Base-by-base conservation (phyloP, 2,888 invertebrate genomes). In the Dorcus parallelipipedus region DNA sequence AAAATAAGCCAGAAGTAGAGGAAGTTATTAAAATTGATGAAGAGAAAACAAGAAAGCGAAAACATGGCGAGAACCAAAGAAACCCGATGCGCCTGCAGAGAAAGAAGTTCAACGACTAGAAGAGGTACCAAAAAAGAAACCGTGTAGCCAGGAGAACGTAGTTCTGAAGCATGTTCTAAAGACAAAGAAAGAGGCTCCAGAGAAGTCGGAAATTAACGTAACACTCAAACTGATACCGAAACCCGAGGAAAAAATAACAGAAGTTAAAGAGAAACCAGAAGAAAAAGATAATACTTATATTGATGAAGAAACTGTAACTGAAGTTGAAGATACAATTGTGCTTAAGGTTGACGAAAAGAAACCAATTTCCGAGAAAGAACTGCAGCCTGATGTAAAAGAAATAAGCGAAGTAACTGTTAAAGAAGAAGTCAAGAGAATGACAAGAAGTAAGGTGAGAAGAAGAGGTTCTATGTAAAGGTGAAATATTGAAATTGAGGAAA, bases 281-380 rank as follows among this genome's bases (percentile, higher is more conserved):
- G 63, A 77, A 49, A 67, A 54, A 40, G 64, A 67, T 53, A 58
- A 64, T 49, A 61, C 77, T 9, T 56, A 78, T 47, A 64, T 82
- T 14, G 76, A 81, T 45, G 82, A 85, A 62, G 84, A 86, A 75
- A 82, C 82, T 23, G 71, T 83, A 33, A 82, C 81, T 3, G 80
- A 82, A 60, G 20, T 20, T 20, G 20, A n/a, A n/a, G n/a, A n/a
- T n/a, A n/a, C n/a, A n/a, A n/a, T n/a, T n/a, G n/a, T 3, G 3
- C 20, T 20, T 20, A 20, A 20, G 20, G 3, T 20, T 20, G 20
- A 3, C 20, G 20, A 20, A 20, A 20, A 20, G 20, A 20, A 20
- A 2, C 20, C 2, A 20, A 3, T 20, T 20, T 20, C 20, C 20
- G 20, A 51, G 26, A 9, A 51, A 49, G 47, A 45, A 41, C 10